A percentile compares a stretch with the other conserved stretches of the same genome.
phyloP scores from a whole-genome alignment of 2,888 invertebrate species.

The Volucella zonaria region DNA sequence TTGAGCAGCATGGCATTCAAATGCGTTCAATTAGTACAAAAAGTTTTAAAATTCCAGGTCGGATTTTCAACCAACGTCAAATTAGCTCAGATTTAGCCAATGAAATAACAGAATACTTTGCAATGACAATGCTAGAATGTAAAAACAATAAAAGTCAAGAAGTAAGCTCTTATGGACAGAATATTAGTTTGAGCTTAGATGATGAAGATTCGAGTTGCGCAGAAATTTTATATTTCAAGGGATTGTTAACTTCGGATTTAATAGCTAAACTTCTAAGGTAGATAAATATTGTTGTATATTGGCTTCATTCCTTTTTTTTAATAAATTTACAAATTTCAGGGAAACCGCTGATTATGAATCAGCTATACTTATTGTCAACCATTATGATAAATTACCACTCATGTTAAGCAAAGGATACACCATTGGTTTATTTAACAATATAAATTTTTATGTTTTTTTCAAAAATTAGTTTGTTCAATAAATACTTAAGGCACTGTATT shows the following conservation, averaged over 20 bases:
- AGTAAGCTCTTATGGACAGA: constrained; percentile 77
- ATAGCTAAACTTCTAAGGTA: constrained; percentile 80
- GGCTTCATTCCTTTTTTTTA: too few species aligned
- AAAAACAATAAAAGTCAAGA: constrained; percentile 78
- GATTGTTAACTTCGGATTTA: constrained; percentile 83
- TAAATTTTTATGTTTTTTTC: constrained; percentile 26
- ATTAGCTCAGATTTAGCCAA: constrained; percentile 75
- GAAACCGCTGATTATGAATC: not conserved
- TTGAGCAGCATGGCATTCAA: constrained; percentile 82
- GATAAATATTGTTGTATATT: constrained; percentile 31
- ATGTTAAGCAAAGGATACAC: constrained; percentile 8
- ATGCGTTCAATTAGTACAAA: constrained; percentile 79
- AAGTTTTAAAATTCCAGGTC: constrained; percentile 82
- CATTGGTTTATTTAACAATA: constrained; percentile 23
- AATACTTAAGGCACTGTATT: not conserved
- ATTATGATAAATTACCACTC: not conserved
- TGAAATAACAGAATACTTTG: constrained; percentile 85
- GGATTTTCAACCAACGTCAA: constrained; percentile 75
- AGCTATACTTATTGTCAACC: constrained; percentile 22
- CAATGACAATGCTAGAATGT: constrained; percentile 83
- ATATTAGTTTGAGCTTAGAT: constrained; percentile 25
- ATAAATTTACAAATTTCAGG: constrained; percentile 30
- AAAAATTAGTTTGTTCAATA: not conserved
- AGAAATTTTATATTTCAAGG: constrained; percentile 80
- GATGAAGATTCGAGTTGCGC: constrained; percentile 9